These are phyloP conservation scores for Megaceryle maxima DNA, from an alignment of 2,113 vertebrate genomes.

Conservation along the genomic window DNA sequence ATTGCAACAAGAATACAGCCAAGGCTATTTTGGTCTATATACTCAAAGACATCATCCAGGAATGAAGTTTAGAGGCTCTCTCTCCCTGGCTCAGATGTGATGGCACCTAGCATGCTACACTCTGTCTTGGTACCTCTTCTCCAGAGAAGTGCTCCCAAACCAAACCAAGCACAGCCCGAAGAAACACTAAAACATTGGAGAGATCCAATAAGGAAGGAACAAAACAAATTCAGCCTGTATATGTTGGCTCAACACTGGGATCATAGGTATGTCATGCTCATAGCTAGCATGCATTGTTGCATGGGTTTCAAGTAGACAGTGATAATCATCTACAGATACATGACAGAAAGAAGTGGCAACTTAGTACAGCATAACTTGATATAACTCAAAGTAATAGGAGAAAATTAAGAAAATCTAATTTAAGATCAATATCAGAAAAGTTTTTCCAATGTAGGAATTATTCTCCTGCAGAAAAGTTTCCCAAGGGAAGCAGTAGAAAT, in stretches of 20 bases:
- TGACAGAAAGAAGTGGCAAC: background rate
- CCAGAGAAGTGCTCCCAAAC: conserved; percentile 14
- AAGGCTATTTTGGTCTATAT: conserved; percentile 10
- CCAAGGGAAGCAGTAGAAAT: background rate
- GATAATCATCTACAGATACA: background rate
- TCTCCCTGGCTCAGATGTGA: background rate
- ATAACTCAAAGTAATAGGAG: conserved; percentile 15
- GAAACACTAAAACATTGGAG: background rate
- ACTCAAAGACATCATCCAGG: background rate
- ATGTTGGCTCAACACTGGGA: background rate
- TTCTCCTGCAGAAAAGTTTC: background rate
- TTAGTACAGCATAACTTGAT: background rate
- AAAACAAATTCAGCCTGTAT: background rate
- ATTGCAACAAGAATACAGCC: background rate
- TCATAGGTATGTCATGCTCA: background rate
- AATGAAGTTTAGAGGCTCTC: background rate
- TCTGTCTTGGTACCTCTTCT: background rate
- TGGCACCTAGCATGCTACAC: background rate
- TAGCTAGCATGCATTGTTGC: background rate
- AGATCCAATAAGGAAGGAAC: background rate
- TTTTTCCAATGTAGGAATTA: conserved; percentile 8
- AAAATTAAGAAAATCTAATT: conserved; percentile 40
- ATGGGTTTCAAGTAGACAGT: background rate
- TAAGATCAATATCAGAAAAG: conserved; percentile 13
- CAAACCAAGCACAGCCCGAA: background rate